Evolutionary conservation across 1,140 invertebrate species (phyloP).

Genomic region (Colletes gigas): DNA sequence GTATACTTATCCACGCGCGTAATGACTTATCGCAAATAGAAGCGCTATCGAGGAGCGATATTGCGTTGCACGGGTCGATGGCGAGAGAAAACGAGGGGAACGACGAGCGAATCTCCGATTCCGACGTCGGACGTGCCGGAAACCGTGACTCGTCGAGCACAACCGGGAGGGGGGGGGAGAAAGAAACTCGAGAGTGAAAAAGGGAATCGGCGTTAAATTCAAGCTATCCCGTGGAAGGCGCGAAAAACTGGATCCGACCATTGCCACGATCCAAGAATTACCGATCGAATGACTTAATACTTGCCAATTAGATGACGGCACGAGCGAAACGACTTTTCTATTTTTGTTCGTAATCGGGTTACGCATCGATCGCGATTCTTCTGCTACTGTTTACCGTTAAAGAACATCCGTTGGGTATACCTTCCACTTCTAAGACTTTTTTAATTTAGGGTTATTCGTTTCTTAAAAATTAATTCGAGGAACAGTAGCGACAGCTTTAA

Average conservation of each 20-base stretch:
- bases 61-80: too few relatives aligned
- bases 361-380: not conserved
- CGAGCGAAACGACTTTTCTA: slow-evolving; percentile 21
- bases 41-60: not conserved
- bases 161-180: too few relatives aligned
- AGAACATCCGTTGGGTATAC: too few relatives aligned
- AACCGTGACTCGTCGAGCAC: not conserved
- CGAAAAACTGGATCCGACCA: slow-evolving; percentile 5
- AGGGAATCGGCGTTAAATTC: not conserved
- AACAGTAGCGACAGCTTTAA: too few relatives aligned
- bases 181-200: not conserved
- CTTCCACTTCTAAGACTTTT: too few relatives aligned
- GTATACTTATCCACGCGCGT: not conserved
- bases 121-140: not conserved
- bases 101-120: not conserved
- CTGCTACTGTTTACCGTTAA: too few relatives aligned
- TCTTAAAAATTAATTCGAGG: too few relatives aligned
- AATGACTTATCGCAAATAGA: not conserved
- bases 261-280: not conserved
- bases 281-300: slow-evolving; percentile 41
- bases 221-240: not conserved
- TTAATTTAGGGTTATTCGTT: too few relatives aligned
- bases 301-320: slow-evolving; percentile 31
- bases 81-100: not conserved
- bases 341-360: not conserved